Percentiles rank a stretch among this genome's conserved stretches.
These are phyloP conservation scores for Drosophila setifemur DNA, from an alignment of 1,140 invertebrate genomes.

Conservation along the genomic window DNA sequence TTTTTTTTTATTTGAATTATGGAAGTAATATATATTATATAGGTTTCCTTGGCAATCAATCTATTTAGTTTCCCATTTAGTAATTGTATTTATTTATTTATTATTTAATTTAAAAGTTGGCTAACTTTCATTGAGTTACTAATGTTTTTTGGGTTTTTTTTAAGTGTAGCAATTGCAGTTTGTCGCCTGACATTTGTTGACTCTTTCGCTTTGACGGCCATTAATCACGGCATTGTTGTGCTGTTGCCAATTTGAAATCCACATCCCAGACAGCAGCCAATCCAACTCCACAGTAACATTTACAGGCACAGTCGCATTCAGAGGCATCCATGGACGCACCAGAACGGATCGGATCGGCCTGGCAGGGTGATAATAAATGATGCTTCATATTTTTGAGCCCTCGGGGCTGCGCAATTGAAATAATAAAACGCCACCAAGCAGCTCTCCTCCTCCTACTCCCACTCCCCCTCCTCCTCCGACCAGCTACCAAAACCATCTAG, in stretches of 20 bases:
- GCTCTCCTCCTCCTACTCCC: too few species aligned
- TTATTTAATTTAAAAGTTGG: too few species aligned
- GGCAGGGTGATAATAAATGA: conserved; percentile 74
- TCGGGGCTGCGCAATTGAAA: conserved; percentile 60
- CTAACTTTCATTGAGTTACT: too few species aligned
- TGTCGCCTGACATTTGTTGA: conserved; percentile 71
- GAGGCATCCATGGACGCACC: not conserved
- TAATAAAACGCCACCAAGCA: conserved; percentile 58
- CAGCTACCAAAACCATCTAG: not conserved
- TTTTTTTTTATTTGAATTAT: too few species aligned
- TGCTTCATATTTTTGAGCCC: conserved; percentile 71
- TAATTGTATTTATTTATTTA: too few species aligned
- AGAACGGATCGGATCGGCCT: not conserved
- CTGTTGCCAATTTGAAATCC: conserved; percentile 76
- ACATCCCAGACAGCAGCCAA: conserved; percentile 31
- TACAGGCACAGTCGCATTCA: too few species aligned
- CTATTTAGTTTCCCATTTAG: too few species aligned
- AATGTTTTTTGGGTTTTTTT: too few species aligned
- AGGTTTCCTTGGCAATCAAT: too few species aligned
- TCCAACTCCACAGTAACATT: not conserved
- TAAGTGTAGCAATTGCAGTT: conserved; percentile 7
- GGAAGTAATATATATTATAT: too few species aligned
- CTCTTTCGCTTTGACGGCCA: conserved; percentile 78
- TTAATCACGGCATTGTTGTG: conserved; percentile 79
- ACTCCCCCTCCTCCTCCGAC: too few species aligned